These are phyloP conservation scores for Poecilia latipinna DNA, from an alignment of 2,113 vertebrate species.

Conservation along the genomic window DNA sequence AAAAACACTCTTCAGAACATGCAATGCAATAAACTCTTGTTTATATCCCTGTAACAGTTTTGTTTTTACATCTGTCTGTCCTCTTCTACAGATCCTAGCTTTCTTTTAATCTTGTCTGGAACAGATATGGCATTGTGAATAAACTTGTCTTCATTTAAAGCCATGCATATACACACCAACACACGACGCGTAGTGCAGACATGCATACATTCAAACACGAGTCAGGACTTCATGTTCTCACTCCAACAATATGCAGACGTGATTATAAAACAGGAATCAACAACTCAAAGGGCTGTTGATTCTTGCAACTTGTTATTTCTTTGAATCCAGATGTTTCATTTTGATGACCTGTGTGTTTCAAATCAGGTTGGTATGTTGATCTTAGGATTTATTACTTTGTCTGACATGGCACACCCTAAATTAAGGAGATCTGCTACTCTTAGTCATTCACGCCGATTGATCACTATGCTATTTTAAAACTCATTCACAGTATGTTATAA, in stretches of 20 bases:
- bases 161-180: constrained; percentile 30
- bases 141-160: constrained; percentile 67
- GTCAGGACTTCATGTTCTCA: constrained; percentile 26
- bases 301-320: constrained; percentile 29
- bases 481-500: constrained; percentile 29
- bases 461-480: constrained; percentile 20
- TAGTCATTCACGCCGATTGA: constrained; percentile 27
- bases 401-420: constrained; percentile 8
- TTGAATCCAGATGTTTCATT: constrained; percentile 52
- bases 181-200: background rate
- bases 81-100: constrained; percentile 45
- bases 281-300: constrained; percentile 24
- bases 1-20: background rate
- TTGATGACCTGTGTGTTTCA: constrained; percentile 40
- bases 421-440: constrained; percentile 4
- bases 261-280: constrained; percentile 57
- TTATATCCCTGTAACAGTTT: background rate
- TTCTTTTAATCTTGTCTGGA: constrained; percentile 61
- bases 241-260: constrained; percentile 49
- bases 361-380: background rate
- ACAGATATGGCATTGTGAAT: constrained; percentile 68
- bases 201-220: constrained; percentile 3
- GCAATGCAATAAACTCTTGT: background rate
- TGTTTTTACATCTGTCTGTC: constrained; percentile 14
- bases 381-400: background rate